These are phyloP conservation scores for Equus quagga DNA, from an alignment of 2,113 vertebrate species.

Conservation along the genomic window DNA sequence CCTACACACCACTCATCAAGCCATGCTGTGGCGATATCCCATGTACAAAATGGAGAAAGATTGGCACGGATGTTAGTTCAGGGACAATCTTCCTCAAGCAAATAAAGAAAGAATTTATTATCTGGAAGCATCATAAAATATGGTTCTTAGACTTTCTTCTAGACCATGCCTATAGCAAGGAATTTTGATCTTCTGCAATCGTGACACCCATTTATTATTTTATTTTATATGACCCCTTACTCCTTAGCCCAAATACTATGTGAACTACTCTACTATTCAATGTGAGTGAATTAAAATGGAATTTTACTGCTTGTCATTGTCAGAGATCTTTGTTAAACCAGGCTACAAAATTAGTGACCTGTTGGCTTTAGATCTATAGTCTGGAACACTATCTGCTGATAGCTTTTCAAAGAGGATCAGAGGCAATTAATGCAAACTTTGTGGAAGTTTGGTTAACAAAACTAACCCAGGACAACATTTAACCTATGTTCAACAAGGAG, in stretches of 20 bases:
- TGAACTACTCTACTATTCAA: neutral
- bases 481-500: neutral
- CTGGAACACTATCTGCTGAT: neutral
- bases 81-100: too few species aligned
- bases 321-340: neutral
- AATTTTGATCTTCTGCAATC: neutral
- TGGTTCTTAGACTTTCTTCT: neutral
- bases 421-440: neutral
- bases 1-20: too few species aligned
- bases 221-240: neutral
- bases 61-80: too few species aligned
- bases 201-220: neutral
- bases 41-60: too few species aligned
- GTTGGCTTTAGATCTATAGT: neutral
- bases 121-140: neutral
- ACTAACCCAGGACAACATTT: neutral
- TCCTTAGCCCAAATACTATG: neutral
- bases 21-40: too few species aligned
- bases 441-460: neutral
- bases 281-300: neutral
- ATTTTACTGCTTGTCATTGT: neutral
- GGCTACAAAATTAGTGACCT: neutral
- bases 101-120: neutral
- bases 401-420: neutral
- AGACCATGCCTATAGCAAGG: neutral